Conservation (phyloP, 2,113 vertebrate species). For the Chlorocebus sabaeus region DNA sequence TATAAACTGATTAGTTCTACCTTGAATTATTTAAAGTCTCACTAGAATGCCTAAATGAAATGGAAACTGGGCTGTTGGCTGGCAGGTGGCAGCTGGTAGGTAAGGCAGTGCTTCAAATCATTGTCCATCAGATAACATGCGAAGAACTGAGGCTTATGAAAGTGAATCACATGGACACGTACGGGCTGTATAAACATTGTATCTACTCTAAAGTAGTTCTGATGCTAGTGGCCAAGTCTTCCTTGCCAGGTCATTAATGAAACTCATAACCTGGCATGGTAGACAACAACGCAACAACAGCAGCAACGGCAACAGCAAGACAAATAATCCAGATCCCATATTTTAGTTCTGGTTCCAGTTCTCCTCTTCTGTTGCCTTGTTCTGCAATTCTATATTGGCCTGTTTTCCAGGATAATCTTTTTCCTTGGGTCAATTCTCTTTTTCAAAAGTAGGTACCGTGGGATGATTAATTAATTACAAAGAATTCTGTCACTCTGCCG, state of each 20-base stretch:
- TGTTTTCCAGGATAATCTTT: not conserved
- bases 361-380: not conserved
- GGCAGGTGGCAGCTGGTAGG: not conserved
- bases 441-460: not conserved
- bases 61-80: not conserved
- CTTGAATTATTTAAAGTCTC: constrained; percentile 36
- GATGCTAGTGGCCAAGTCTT: not conserved
- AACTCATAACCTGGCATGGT: not conserved
- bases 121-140: not conserved
- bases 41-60: not conserved
- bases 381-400: not conserved
- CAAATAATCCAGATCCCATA: not conserved
- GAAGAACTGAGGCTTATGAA: not conserved
- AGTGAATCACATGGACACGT: not conserved
- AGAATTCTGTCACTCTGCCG: not conserved
- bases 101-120: not conserved
- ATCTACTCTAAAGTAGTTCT: not conserved
- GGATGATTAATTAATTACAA: not conserved
- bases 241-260: not conserved
- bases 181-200: not conserved
- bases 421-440: not conserved
- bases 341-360: not conserved
- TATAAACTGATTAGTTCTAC: not conserved
- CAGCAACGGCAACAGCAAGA: not conserved
- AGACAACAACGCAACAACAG: not conserved